Evolutionary conservation across 2,797 vertebrate species (phyloP).

Genomic region (Propithecus deckenii): DNA sequence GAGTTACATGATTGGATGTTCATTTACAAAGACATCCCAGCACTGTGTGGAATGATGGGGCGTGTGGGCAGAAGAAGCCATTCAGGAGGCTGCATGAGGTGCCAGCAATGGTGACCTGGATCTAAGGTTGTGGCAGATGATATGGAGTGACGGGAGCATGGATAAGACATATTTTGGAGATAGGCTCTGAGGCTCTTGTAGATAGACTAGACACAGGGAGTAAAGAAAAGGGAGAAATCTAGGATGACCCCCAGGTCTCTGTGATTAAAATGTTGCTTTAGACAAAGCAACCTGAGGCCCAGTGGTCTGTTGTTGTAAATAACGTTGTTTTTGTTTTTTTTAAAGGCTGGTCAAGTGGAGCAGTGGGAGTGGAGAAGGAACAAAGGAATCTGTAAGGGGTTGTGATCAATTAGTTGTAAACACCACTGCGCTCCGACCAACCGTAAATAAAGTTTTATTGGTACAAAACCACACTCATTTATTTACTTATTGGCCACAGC

Average conservation of each 20-base stretch:
- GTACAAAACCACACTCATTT: neutral
- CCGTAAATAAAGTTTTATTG: neutral
- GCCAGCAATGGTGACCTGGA: rapidly evolving
- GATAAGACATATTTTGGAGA: neutral
- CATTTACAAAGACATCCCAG: neutral
- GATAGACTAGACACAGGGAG: neutral
- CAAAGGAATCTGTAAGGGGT: too few relatives aligned
- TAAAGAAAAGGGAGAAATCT: neutral
- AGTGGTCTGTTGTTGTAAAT: neutral
- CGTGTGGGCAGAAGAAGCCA: neutral
- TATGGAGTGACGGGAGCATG: neutral
- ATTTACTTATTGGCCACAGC: neutral
- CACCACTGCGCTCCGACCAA: too few relatives aligned
- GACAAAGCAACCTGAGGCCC: neutral
- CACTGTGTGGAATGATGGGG: neutral
- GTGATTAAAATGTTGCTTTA: neutral
- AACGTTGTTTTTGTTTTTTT: neutral
- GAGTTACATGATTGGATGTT: neutral
- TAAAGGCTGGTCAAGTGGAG: too few relatives aligned
- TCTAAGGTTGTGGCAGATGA: neutral
- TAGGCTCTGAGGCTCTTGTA: neutral
- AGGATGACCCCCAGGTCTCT: neutral
- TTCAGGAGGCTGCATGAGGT: neutral
- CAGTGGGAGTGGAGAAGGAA: too few relatives aligned
- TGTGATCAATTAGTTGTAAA: too few relatives aligned